phyloP scores from a whole-genome alignment of 2,797 vertebrate genomes.

The Meriones psammophilus region DNA sequence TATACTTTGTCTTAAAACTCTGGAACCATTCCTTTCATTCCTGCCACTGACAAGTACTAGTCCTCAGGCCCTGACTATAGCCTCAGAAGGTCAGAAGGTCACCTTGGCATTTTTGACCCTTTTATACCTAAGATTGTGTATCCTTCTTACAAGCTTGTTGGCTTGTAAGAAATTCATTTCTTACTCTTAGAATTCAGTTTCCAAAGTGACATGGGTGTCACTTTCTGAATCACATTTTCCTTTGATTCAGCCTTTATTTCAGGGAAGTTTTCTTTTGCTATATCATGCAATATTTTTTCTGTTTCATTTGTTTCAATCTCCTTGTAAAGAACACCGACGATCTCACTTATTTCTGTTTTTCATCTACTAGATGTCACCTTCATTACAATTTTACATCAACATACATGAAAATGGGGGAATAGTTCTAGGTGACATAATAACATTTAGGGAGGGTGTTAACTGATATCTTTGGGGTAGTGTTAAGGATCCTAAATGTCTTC shows the following conservation, averaged over 20 bases:
- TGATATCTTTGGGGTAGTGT: not conserved
- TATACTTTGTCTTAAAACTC: not conserved
- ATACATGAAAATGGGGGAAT: not conserved
- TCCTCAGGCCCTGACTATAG: not conserved
- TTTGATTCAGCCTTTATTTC: not conserved
- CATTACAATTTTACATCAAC: not conserved
- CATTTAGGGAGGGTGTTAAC: not conserved
- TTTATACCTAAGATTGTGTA: not conserved
- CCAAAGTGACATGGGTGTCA: accelerated
- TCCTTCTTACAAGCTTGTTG: not conserved
- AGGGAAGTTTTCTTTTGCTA: conserved; percentile 63
- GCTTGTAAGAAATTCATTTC: not conserved
- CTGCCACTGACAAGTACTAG: too few species aligned
- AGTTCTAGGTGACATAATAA: not conserved
- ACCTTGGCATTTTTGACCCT: not conserved
- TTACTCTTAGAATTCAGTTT: not conserved
- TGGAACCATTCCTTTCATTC: not conserved
- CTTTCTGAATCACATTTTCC: not conserved
- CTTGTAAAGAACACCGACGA: not conserved
- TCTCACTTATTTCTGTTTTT: not conserved
- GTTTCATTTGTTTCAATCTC: not conserved
- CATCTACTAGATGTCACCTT: not conserved
- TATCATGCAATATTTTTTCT: conserved; percentile 60
- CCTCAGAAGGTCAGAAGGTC: not conserved
- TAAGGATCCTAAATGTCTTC: not conserved